Evolutionary conservation across 2,888 invertebrate genomes (phyloP).

Genomic region (Bhutanitis thaidina): DNA sequence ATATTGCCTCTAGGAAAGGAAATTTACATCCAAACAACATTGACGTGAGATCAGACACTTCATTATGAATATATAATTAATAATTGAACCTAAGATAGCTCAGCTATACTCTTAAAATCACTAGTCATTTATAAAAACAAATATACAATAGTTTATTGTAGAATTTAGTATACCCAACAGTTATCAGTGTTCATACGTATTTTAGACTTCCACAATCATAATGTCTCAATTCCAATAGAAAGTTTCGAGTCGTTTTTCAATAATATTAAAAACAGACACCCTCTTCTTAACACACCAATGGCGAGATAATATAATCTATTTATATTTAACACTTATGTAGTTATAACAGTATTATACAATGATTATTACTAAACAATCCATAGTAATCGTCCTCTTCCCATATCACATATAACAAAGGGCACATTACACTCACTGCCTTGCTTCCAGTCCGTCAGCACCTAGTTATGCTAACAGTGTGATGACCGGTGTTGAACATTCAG

Average conservation of each 20-base stretch:
- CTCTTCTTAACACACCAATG: conserved; percentile 49
- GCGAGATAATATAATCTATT: conserved; percentile 58
- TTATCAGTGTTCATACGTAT: conserved; percentile 14
- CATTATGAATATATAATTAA: conserved; percentile 41
- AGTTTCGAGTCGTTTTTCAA: conserved; percentile 49
- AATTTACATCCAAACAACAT: conserved; percentile 46
- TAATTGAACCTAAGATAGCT: conserved; percentile 31
- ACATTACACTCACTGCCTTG: conserved; percentile 42
- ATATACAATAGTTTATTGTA: conserved; percentile 36
- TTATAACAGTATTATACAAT: conserved; percentile 52
- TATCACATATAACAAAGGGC: conserved; percentile 71
- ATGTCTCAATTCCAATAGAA: conserved; percentile 8
- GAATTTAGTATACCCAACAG: conserved; percentile 40
- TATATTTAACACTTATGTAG: conserved; percentile 68
- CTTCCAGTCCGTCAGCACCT: conserved; percentile 24
- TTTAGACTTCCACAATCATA: conserved; percentile 12
- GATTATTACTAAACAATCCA: conserved; percentile 52
- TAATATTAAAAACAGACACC: conserved; percentile 74
- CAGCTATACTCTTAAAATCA: conserved; percentile 29
- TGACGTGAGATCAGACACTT: conserved; percentile 65
- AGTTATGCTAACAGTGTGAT: conserved; percentile 13
- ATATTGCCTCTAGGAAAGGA: conserved; percentile 50
- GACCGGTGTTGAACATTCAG: conserved; percentile 8
- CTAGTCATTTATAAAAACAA: conserved; percentile 34
- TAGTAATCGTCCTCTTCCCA: conserved; percentile 39